Evolutionary conservation across 2,797 vertebrate genomes (phyloP).

Genomic region (Leucoraja ocellata): DNA sequence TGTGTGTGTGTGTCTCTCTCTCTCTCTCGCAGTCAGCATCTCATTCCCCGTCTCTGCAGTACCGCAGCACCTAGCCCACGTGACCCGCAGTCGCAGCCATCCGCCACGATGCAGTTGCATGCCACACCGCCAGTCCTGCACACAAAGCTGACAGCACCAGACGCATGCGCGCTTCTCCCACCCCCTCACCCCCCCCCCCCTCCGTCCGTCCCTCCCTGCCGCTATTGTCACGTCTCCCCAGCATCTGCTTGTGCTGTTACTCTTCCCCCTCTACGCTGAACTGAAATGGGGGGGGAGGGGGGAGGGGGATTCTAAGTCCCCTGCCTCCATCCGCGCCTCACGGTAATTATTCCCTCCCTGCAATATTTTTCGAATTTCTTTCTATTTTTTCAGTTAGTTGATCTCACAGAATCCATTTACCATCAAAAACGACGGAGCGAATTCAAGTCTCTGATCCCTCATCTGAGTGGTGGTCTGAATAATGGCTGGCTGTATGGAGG

Average conservation of each 20-base stretch:
- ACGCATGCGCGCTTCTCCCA: not conserved
- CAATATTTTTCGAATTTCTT: not conserved
- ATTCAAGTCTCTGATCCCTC: not conserved
- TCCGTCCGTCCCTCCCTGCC: not conserved
- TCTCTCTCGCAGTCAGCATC: not conserved
- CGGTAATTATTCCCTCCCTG: not conserved
- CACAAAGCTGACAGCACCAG: slow-evolving; percentile 17
- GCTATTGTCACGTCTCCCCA: not conserved
- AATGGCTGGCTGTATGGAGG: not conserved
- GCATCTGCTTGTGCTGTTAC: slow-evolving; percentile 15
- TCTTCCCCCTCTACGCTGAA: not conserved
- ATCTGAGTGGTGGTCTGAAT: not conserved
- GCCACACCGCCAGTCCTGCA: slow-evolving; percentile 6
- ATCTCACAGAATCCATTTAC: not conserved
- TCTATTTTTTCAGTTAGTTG: not conserved
- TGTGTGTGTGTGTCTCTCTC: not conserved
- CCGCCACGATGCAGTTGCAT: slow-evolving; percentile 12
- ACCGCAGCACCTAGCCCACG: not conserved
- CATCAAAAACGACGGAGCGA: not conserved
- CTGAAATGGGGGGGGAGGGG: not conserved
- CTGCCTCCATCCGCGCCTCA: not conserved
- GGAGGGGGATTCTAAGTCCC: not conserved
- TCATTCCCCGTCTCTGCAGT: slow-evolving; percentile 3
- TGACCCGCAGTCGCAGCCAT: not conserved
- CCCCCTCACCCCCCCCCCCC: not conserved